These are phyloP conservation scores for Notiomystis cincta DNA, from an alignment of 2,113 vertebrate genomes.

Conservation along the genomic window DNA sequence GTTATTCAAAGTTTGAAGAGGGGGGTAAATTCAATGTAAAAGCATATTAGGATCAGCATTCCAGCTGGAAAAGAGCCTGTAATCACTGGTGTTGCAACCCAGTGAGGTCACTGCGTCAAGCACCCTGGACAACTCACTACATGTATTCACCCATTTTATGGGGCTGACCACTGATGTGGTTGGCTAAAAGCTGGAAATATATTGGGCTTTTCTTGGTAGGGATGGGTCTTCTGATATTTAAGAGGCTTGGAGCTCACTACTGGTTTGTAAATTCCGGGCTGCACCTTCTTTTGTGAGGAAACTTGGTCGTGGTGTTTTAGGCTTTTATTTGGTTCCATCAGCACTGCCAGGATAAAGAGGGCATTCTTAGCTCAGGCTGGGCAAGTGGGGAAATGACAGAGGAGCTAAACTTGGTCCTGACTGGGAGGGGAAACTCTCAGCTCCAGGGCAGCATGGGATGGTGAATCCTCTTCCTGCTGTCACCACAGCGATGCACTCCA, in stretches of 20 bases:
- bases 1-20: neutral
- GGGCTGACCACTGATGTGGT: neutral
- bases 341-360: neutral
- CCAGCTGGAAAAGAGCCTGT: neutral
- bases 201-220: neutral
- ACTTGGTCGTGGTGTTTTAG: neutral
- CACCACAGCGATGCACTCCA: neutral
- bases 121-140: neutral
- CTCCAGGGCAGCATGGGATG: too few relatives aligned
- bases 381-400: neutral
- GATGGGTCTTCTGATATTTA: neutral
- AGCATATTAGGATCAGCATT: neutral
- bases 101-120: slow-evolving; percentile 23
- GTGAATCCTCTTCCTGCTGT: neutral
- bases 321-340: neutral
- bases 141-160: neutral
- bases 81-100: neutral
- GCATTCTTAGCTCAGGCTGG: neutral
- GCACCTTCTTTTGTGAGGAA: neutral
- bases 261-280: neutral
- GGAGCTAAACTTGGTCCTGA: neutral
- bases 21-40: neutral
- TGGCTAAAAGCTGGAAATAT: neutral
- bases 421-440: too few relatives aligned
- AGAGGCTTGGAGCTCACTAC: neutral